These are phyloP conservation scores for Callospermophilus lateralis DNA, from an alignment of 2,113 vertebrate species.

Conservation along the genomic window DNA sequence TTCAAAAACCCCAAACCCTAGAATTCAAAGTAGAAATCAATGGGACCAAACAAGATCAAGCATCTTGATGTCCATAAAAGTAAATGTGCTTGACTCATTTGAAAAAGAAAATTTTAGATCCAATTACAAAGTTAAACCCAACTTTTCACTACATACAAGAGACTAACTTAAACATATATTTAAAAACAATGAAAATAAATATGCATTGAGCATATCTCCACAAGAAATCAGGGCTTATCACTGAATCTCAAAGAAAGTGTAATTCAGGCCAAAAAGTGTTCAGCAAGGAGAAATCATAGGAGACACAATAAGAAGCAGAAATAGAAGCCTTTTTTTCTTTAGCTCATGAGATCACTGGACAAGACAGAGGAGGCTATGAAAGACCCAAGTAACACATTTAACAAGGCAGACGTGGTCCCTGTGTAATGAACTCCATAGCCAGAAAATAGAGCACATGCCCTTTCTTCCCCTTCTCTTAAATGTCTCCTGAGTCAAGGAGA, in stretches of 20 bases:
- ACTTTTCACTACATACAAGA: background rate
- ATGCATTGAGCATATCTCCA: background rate
- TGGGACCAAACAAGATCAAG: background rate
- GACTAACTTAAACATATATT: background rate
- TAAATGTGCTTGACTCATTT: background rate
- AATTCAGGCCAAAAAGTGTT: background rate
- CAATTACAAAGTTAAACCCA: background rate
- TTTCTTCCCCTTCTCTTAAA: background rate
- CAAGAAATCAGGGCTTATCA: background rate
- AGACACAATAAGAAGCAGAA: background rate
- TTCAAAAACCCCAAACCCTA: background rate
- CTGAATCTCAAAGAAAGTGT: background rate
- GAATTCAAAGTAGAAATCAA: background rate
- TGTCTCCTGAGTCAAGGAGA: background rate
- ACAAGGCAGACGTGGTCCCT: background rate
- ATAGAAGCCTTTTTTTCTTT: background rate
- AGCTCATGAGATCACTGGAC: background rate
- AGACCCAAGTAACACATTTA: background rate
- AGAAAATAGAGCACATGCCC: background rate
- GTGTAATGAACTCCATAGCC: background rate
- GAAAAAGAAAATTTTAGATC: background rate
- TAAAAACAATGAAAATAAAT: background rate
- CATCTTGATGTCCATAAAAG: background rate
- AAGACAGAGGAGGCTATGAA: background rate
- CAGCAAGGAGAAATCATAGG: constrained; percentile 11